Base-by-base conservation (phyloP, 2,797 vertebrate genomes). In the Podargus strigoides region DNA sequence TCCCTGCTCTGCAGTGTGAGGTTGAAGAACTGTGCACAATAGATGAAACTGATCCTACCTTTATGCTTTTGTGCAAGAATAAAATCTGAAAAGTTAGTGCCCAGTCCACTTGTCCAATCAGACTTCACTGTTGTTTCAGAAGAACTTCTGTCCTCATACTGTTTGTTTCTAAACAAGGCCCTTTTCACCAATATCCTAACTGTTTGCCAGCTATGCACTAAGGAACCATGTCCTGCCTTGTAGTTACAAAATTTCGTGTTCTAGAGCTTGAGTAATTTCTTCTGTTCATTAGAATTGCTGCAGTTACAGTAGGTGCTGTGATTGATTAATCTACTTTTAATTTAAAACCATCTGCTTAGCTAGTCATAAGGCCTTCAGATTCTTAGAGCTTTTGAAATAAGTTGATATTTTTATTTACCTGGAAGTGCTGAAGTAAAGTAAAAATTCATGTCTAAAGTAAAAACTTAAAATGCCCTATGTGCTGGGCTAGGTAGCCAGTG, bases 1-100 rank as follows among this genome's bases (percentile, higher is more conserved):
- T 56, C 28, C 6, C 37, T 84, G 16, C 77, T 87, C 18, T 8
- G 5, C 3, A 44, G 23, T 16, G 16, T 56, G 12, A 80, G 30
- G 7, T 24, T 44, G 10, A 63, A 70, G 36, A 59, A 9, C 30
- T 44, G 21, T 19, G 16, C 5, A 16, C 0, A 0, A 1, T 6
- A 37, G 7, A 26, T 55, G n/a, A 20, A 58, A 3, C 26, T 75
- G 53, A n/a, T 70, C 23, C 72, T 60, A n/a, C n/a, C n/a, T n/a
- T n/a, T n/a, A n/a, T n/a, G n/a, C n/a, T n/a, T n/a, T n/a, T n/a
- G n/a, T n/a, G n/a, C n/a, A n/a, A n/a, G n/a, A n/a, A n/a, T n/a
- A n/a, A n/a, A n/a, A n/a, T n/a, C n/a, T n/a, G 23, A 27, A 6
- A 28, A 74, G 39, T 47, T 42, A 28, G 34, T 19, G 2, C 21